Base-by-base conservation (phyloP, 2,113 vertebrate species). In the Mionectes macconnelli region DNA sequence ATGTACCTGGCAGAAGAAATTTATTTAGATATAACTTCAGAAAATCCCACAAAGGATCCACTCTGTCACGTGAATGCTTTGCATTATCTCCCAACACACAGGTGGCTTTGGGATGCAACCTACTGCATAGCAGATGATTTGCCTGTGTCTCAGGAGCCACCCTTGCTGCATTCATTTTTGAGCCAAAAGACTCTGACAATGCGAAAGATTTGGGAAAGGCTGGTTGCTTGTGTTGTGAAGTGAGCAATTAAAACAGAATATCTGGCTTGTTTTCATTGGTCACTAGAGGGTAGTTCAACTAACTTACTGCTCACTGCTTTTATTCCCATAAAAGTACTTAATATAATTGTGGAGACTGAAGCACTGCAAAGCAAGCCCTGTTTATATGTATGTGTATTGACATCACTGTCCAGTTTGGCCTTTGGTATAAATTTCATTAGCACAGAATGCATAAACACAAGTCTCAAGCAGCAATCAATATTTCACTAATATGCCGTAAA, bases 271-370 rank as follows among this genome's bases (percentile, higher is more conserved):
- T 96, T 78, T 75, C 53, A 27, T 3, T 69, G 60, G 31, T 35
- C 80, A 45, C 63, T 57, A 25, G 50, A 68, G 78, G 35, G 31
- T 5, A 35, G 27, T 20, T 92, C 79, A 44, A 67, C 70, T 64
- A 75, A 12, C 42, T 85, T 62, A 25, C 59, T 92, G 79, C 67
- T 91, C 84, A 25, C 59, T 92, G 83, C 63, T 91, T 87, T 90
- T 84, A 95, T 89, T 94, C 79, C 78, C 79, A 59, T 62, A 74
- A 93, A 94, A 50, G 28, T 73, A 70, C 79, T 93, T n/a, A 45
- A 86, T 53, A 24, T 81, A 84, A 91, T 75, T 78, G 76, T 79
- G 84, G 81, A 75, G 80, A 53, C 35, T 84, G 94, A 94, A 88
- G n/a, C 70, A 44, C 30, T 66, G 84, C 42, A 24, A 56, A 84